phyloP scores from a whole-genome alignment of 2,797 vertebrate species.

The Rhinogobio ventralis region DNA sequence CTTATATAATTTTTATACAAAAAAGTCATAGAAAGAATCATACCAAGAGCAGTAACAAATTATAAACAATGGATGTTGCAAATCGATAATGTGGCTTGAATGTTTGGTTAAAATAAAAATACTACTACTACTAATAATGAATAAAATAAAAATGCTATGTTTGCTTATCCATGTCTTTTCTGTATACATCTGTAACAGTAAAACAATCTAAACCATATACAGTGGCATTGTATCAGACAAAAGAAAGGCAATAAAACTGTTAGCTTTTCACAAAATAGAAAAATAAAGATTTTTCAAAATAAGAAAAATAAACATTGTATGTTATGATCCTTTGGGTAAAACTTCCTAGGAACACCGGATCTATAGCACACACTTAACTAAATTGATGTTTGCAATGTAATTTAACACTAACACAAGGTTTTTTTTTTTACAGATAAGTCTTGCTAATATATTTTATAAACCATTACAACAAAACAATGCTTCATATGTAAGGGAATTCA shows the following conservation, averaged over 20 bases:
- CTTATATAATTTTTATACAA: slow-evolving; percentile 80
- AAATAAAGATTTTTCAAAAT: slow-evolving; percentile 61
- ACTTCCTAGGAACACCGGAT: slow-evolving; percentile 19
- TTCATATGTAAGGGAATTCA: neutral
- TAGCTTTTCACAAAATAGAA: slow-evolving; percentile 52
- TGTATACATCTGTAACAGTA: slow-evolving; percentile 12
- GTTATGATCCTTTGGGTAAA: slow-evolving; percentile 32
- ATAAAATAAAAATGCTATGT: slow-evolving; percentile 5
- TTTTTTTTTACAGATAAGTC: neutral
- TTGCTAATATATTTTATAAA: neutral
- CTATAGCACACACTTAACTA: slow-evolving; percentile 3
- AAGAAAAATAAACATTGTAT: slow-evolving; percentile 54
- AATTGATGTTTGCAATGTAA: neutral
- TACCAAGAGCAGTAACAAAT: slow-evolving; percentile 72
- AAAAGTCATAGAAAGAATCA: slow-evolving; percentile 78
- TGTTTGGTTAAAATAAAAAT: slow-evolving; percentile 55
- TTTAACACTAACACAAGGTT: neutral
- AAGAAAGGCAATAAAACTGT: slow-evolving; percentile 55
- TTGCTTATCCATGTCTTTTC: slow-evolving; percentile 23
- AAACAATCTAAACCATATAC: slow-evolving; percentile 13
- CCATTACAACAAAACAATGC: neutral
- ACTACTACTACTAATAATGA: slow-evolving; percentile 47
- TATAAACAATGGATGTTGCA: slow-evolving; percentile 41
- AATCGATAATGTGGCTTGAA: slow-evolving; percentile 24
- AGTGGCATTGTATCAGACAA: slow-evolving; percentile 22